Evolutionary conservation across 1,140 invertebrate species (phyloP), one percentile per base, ranked within the genome.

Genomic region (Macrobrachium nipponense): DNA sequence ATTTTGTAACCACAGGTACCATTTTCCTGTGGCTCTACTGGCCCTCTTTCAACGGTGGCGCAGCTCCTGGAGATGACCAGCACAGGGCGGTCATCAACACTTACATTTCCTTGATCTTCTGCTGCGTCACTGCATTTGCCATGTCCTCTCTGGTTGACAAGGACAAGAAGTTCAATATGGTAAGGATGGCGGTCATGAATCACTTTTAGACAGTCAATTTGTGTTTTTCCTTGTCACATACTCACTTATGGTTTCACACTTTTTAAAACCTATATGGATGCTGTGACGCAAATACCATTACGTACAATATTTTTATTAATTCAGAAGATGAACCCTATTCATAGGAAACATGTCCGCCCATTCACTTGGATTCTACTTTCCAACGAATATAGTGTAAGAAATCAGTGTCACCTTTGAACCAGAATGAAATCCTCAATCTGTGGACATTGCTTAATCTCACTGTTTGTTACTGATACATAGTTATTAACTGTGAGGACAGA

Each of bases 11-110:
- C 70, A 23, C 90, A 97, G 96, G 97, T 85, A 97, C 97, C 1
- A 91, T 98, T 18, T 98, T 99, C 91, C 93, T 99, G 17, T 99
- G 97, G 97, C 92, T 98, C 76, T 99, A 96, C 91, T 99, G 97
- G 97, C 98, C 98, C 2, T 97, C 96, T 87, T 99, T 99, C 92
- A 99, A 99, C 92, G 95, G 95, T 2, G 96, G 94, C 0, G 92
- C 96, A 11, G 92, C 93, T 0, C 90, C 91, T 11, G 94, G 95
- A 5, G 94, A 95, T 73, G 95, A 95, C 89, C 95, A 96, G 89
- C 94, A 97, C 87, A 92, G 97, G 61, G 97, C 97, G 12, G 94
- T 99, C 80, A 94, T 98, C 90, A 98, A 99, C 93, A 99, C 97
- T 8, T 97, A 98, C 90, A 92, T 98, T 61, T 95, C 97, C 60